Evolutionary conservation across 1,140 invertebrate genomes (phyloP).

Genomic region (Pomacea maculata): DNA sequence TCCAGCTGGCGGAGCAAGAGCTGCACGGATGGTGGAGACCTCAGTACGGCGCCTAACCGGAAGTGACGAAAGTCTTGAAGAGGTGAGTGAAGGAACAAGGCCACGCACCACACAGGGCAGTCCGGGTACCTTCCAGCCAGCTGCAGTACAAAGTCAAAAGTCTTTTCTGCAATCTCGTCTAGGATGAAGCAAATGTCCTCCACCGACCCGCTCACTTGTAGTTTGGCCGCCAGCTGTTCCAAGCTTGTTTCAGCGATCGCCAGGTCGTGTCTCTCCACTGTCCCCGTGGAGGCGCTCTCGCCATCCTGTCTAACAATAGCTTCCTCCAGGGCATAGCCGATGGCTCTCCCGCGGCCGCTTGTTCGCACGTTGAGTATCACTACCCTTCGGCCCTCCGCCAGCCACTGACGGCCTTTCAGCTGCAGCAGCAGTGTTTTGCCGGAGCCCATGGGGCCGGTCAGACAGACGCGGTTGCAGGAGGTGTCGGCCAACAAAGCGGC

Average conservation of each 20-base stretch:
- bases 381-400: conserved; percentile 13
- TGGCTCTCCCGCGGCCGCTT: not conserved
- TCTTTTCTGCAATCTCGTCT: conserved; percentile 16
- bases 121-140: not conserved
- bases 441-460: conserved; percentile 18
- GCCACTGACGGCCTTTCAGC: conserved; percentile 20
- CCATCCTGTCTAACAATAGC: conserved; percentile 1
- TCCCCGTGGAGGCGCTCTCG: not conserved
- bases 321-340: conserved; percentile 8
- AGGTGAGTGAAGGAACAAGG: conserved; percentile 5
- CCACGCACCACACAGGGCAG: conserved; percentile 16
- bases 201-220: not conserved
- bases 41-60: conserved; percentile 10
- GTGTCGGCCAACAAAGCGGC: conserved; percentile 5
- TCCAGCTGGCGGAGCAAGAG: conserved; percentile 16
- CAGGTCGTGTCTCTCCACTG: conserved; percentile 11
- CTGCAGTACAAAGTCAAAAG: conserved; percentile 1
- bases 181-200: conserved; percentile 5
- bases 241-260: not conserved
- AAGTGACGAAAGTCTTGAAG: conserved; percentile 5
- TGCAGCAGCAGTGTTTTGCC: conserved; percentile 18
- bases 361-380: conserved; percentile 19
- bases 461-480: conserved; percentile 9
- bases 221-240: not conserved
- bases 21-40: conserved; percentile 21